Evolutionary conservation across 1,140 invertebrate genomes (phyloP).

Genomic region (Drosophila nebulosa): DNA sequence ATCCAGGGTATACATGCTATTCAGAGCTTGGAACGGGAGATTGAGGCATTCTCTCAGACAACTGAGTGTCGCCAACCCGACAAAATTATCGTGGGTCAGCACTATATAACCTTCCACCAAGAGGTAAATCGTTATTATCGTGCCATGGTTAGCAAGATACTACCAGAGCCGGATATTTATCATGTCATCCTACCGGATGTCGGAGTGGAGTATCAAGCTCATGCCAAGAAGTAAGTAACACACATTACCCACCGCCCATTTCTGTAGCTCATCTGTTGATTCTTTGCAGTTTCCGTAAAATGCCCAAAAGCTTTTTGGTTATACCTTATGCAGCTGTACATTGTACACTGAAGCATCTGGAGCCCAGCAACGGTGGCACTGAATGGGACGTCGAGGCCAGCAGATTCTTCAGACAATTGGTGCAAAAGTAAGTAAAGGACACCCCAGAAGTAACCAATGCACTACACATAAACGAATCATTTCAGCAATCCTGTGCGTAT

Average conservation of each 20-base stretch:
- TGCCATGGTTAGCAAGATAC: constrained; percentile 35
- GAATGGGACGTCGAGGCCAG: constrained; percentile 44
- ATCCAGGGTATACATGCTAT: constrained; percentile 21
- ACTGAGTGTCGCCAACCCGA: not conserved
- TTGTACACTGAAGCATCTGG: constrained; percentile 54
- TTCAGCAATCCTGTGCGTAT: constrained; percentile 32
- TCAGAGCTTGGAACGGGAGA: constrained; percentile 11
- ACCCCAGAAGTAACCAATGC: no score
- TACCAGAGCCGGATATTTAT: constrained; percentile 12
- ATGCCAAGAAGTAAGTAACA: constrained; percentile 32
- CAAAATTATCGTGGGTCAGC: constrained; percentile 33
- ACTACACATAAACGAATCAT: not conserved
- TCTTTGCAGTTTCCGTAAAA: constrained; percentile 40
- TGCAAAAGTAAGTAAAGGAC: constrained; percentile 39
- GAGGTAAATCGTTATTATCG: constrained; percentile 30
- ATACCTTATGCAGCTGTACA: constrained; percentile 52
- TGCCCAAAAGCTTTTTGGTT: constrained; percentile 16
- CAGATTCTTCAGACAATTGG: constrained; percentile 45
- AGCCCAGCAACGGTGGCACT: constrained; percentile 18
- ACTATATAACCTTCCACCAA: constrained; percentile 22
- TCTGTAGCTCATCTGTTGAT: no score
- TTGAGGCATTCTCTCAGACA: constrained; percentile 2
- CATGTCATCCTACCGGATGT: constrained; percentile 54
- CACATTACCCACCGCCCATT: no score
- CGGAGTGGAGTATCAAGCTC: constrained; percentile 1